Conservation (phyloP, 2,888 invertebrate genomes). For the Koerneria pararmatus region DNA sequence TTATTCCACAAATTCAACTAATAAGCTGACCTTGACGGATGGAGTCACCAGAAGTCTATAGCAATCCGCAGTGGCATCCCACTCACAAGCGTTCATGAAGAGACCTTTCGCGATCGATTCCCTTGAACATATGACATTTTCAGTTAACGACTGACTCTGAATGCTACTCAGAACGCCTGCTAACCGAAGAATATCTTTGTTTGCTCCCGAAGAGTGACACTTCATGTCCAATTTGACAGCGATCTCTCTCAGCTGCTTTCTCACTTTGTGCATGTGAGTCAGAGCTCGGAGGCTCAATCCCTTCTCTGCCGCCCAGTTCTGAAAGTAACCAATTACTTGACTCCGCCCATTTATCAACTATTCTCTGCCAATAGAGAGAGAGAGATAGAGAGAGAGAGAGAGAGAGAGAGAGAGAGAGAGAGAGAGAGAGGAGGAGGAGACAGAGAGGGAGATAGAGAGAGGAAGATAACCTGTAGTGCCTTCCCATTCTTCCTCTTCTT, state of each 20-base stretch:
- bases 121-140: constrained; percentile 30
- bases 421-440: too few relatives aligned
- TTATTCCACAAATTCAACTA: neutral
- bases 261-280: constrained; percentile 22
- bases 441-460: too few relatives aligned
- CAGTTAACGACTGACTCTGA: neutral
- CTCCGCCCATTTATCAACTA: neutral
- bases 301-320: constrained; percentile 38
- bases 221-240: constrained; percentile 26
- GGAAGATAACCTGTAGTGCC: too few relatives aligned
- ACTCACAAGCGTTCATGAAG: constrained; percentile 50
- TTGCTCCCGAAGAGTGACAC: constrained; percentile 33
- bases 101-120: constrained; percentile 45
- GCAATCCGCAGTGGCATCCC: constrained; percentile 41
- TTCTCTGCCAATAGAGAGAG: constrained; percentile 26
- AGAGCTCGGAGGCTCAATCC: constrained; percentile 35
- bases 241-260: constrained; percentile 37
- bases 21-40: constrained; percentile 25
- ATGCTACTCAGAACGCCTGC: neutral
- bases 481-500: constrained; percentile 21
- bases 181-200: constrained; percentile 33
- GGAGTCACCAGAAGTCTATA: constrained; percentile 44
- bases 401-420: too few relatives aligned
- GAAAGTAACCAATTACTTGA: neutral
- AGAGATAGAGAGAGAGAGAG: too few relatives aligned